Base-by-base conservation (phyloP, 2,888 invertebrate species). In the Arenicola marina region DNA sequence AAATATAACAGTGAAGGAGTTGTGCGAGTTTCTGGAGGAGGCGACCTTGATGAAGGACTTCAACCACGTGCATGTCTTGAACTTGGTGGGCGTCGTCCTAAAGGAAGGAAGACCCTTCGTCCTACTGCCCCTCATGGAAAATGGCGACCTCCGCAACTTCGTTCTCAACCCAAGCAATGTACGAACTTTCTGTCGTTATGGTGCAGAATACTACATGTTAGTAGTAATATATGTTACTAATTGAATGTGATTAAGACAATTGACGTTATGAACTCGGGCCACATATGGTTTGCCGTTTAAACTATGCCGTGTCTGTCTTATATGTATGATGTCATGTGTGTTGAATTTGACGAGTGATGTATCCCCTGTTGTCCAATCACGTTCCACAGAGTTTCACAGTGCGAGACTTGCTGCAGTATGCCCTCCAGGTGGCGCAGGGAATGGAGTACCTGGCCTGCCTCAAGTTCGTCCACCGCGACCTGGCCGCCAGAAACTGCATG, bases 401-500 rank as follows among this genome's bases (percentile, higher is more conserved):
- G 11, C 79, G 84, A 61, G 81, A 85, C 67, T 73, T 86, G 56
- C 79, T 86, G n/a, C 71, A 75, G 44, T 86, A 83, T 73, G 84
- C 83, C 31, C 75, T 81, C 28, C 83, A 86, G 63, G 84, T 86
- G 62, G 83, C 85, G 1, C 76, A 81, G 55, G 86, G 86, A 38
- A 86, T 87, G 86, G 76, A 79, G 11, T 86, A 87, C 68, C 74
- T 87, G 38, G 78, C 85, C 18, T 75, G 79, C n/a, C 77, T 83
- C 55, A 84, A 85, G 66, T 86, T 85, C 75, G 84, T 87, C 34
- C 86, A 87, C 72, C 73, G 86, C 63, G 87, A 87, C 76, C 71
- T 87, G 59, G 86, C 85, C 3, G 85, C 85, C 18, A 76, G 86
- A 66, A 87, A 87, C 71, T 86, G 86, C 81, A 85, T 86, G 86